Evolutionary conservation across 2,797 vertebrate species (phyloP).

Genomic region (Pipistrellus pipistrellus): DNA sequence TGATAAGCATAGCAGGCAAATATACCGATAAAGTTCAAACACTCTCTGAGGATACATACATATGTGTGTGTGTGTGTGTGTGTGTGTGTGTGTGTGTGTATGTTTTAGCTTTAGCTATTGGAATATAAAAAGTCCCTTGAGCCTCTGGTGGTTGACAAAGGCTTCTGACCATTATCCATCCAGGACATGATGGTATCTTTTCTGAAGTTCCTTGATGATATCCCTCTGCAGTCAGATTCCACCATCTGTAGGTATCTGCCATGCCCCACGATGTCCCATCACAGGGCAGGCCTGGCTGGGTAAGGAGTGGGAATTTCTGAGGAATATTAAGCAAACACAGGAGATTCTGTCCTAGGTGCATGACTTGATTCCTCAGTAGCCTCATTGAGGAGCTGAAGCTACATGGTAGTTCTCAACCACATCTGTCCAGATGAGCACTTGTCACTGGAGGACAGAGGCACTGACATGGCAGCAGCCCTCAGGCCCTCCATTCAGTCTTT

Average conservation of each 20-base stretch:
- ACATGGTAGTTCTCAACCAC: background rate
- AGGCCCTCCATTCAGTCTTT: background rate
- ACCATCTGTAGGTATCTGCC: background rate
- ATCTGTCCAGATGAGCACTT: background rate
- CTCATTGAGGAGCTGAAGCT: background rate
- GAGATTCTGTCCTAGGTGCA: background rate
- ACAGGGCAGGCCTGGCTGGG: background rate
- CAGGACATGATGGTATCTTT: background rate
- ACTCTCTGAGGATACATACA: background rate
- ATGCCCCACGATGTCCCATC: background rate
- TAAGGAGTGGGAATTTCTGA: background rate
- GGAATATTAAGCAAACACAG: background rate
- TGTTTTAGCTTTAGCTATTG: background rate
- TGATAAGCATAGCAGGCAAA: background rate
- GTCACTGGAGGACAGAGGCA: background rate
- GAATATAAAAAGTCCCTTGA: background rate
- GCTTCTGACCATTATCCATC: background rate
- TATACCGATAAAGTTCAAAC: background rate
- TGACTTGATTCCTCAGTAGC: background rate
- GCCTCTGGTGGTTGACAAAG: background rate
- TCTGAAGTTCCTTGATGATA: background rate
- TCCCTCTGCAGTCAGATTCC: background rate
- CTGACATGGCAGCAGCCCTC: too few relatives aligned
- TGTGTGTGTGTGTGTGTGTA: background rate
- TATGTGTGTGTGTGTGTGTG: background rate